phyloP scores from a whole-genome alignment of 2,797 vertebrate species.

The Chaetodon trifasciatus region DNA sequence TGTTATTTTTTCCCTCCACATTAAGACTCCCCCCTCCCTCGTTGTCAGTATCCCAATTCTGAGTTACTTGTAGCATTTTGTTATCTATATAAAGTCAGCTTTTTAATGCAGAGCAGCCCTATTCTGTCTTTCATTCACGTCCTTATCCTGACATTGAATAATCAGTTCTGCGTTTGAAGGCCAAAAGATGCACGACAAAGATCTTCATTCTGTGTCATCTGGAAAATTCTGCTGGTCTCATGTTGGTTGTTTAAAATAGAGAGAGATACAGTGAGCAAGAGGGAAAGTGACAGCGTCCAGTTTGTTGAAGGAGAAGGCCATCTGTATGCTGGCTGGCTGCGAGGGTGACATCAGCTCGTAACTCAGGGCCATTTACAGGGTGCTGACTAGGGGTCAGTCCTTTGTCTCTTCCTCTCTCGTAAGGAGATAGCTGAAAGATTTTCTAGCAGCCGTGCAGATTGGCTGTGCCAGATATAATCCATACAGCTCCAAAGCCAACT shows the following conservation, averaged over 20 bases:
- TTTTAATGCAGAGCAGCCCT: slow-evolving; percentile 40
- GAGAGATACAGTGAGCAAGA: slow-evolving; percentile 36
- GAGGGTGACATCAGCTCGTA: slow-evolving; percentile 77
- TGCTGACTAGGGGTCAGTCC: slow-evolving; percentile 61
- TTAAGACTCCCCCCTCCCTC: slow-evolving; percentile 16
- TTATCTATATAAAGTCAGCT: slow-evolving; percentile 10
- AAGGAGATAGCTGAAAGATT: slow-evolving; percentile 46
- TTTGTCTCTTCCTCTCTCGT: slow-evolving; percentile 40
- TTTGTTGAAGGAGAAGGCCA: slow-evolving; percentile 67
- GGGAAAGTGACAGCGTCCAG: slow-evolving; percentile 46
- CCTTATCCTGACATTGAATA: slow-evolving; percentile 43
- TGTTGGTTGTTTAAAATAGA: slow-evolving; percentile 47
- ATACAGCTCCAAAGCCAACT: not conserved
- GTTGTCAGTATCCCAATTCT: not conserved
- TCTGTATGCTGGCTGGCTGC: slow-evolving; percentile 64
- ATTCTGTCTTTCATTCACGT: slow-evolving; percentile 18
- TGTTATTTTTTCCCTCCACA: slow-evolving; percentile 22
- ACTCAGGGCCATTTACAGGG: slow-evolving; percentile 68
- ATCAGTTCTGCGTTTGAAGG: slow-evolving; percentile 42
- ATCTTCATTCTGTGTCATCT: slow-evolving; percentile 62
- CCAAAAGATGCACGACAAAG: slow-evolving; percentile 53
- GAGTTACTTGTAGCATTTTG: slow-evolving; percentile 25
- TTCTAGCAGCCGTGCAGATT: slow-evolving; percentile 6
- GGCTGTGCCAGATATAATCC: slow-evolving; percentile 22
- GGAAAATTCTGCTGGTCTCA: slow-evolving; percentile 69